Conservation (phyloP, 2,113 vertebrate genomes). For the Cololabis saira region DNA sequence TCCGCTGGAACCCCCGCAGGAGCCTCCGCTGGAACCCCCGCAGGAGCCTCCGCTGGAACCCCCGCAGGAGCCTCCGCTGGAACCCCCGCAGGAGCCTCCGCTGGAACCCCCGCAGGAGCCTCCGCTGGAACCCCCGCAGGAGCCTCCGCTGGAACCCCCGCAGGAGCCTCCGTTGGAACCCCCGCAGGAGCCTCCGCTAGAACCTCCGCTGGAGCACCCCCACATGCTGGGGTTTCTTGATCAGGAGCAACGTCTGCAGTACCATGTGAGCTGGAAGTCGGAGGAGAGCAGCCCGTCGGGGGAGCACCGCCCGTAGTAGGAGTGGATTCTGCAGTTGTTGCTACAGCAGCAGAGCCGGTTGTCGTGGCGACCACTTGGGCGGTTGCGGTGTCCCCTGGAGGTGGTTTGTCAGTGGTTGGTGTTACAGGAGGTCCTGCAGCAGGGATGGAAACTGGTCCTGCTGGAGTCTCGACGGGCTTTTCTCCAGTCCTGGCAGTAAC, state of each 20-base stretch:
- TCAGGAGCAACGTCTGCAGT: not conserved
- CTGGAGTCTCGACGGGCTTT: conserved; percentile 1
- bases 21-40: not conserved
- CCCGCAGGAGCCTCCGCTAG: not conserved
- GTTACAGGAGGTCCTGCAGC: not conserved
- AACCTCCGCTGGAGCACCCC: not conserved
- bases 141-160: not conserved
- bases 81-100: not conserved
- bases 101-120: not conserved
- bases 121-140: not conserved
- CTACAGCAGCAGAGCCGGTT: too few species aligned
- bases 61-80: not conserved
- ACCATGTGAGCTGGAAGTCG: conserved; percentile 15
- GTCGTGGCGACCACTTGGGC: not conserved
- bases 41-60: not conserved
- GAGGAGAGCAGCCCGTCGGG: not conserved
- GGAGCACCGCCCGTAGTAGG: not conserved
- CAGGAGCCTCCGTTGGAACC: too few species aligned
- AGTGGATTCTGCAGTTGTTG: not conserved
- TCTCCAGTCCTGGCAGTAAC: not conserved
- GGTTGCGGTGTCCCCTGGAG: too few species aligned
- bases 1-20: not conserved
- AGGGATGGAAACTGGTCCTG: conserved; percentile 18
- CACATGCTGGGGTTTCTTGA: conserved; percentile 1
- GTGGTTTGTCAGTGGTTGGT: not conserved